Conservation (phyloP, 2,888 invertebrate species). For the Brachypalpus laphriformis region DNA sequence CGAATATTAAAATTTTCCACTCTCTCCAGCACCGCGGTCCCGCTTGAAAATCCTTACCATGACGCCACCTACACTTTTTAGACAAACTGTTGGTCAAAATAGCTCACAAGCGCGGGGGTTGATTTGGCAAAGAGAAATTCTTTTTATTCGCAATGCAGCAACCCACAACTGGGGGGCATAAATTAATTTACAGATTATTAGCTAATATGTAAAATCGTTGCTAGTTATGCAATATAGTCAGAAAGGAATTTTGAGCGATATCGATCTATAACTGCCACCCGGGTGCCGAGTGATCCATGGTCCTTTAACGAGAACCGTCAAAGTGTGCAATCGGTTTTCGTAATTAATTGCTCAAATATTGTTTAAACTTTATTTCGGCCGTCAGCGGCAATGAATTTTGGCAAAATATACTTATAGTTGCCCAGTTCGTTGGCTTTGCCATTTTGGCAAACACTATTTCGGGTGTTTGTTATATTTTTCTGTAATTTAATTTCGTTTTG, state of each 20-base stretch:
- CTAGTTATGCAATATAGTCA: constrained; percentile 23
- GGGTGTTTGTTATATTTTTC: not conserved
- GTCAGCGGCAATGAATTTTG: constrained; percentile 55
- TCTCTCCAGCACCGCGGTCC: constrained; percentile 2
- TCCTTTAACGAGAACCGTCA: constrained; percentile 60
- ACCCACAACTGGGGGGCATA: not conserved
- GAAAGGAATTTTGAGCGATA: not conserved
- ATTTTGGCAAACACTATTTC: constrained; percentile 26
- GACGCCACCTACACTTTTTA: constrained; percentile 25
- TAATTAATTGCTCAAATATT: constrained; percentile 47
- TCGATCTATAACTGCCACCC: constrained; percentile 18
- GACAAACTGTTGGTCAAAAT: constrained; percentile 6
- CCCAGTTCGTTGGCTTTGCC: constrained; percentile 45
- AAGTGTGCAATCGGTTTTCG: constrained; percentile 43
- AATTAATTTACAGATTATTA: constrained; percentile 44
- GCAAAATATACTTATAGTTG: not conserved
- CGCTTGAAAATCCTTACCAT: not conserved
- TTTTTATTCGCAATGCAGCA: not conserved
- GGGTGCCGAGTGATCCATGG: constrained; percentile 41
- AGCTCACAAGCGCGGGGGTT: constrained; percentile 13
- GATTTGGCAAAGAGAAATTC: constrained; percentile 8
- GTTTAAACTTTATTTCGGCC: constrained; percentile 40
- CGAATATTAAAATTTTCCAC: constrained; percentile 40
- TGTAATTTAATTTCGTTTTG: constrained; percentile 29
- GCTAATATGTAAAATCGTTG: constrained; percentile 22